These are phyloP conservation scores for Diachasmimorpha longicaudata DNA, from an alignment of 1,140 invertebrate genomes.

Conservation along the genomic window DNA sequence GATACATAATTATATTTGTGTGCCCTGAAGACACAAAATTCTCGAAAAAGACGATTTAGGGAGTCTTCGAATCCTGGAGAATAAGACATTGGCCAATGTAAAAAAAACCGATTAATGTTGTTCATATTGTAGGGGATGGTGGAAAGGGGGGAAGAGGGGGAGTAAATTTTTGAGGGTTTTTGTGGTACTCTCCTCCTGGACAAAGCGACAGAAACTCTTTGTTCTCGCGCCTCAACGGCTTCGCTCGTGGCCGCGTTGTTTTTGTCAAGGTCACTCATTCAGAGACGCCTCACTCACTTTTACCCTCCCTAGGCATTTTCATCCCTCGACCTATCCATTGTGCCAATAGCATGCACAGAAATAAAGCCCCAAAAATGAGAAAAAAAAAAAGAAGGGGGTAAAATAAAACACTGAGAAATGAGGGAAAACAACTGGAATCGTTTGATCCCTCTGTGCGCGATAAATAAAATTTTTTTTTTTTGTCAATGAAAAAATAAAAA, in stretches of 20 bases:
- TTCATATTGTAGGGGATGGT: background rate
- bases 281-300: constrained; percentile 18
- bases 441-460: background rate
- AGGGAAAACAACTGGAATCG: background rate
- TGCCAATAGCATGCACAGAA: background rate
- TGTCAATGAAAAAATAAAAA: background rate
- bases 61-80: background rate
- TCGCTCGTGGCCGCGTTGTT: constrained; percentile 45
- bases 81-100: background rate
- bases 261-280: constrained; percentile 57
- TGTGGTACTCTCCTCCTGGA: constrained; percentile 37
- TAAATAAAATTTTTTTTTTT: background rate
- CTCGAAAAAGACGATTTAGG: no score
- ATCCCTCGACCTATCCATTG: background rate
- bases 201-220: constrained; percentile 53
- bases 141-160: background rate
- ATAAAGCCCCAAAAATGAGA: background rate
- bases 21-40: no score
- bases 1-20: no score
- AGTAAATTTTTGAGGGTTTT: constrained; percentile 3
- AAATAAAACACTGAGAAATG: background rate
- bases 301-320: constrained; percentile 34
- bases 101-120: background rate
- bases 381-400: background rate
- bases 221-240: constrained; percentile 50